These are phyloP conservation scores for Amyelois transitella DNA, from an alignment of 1,140 invertebrate species.

Conservation along the genomic window DNA sequence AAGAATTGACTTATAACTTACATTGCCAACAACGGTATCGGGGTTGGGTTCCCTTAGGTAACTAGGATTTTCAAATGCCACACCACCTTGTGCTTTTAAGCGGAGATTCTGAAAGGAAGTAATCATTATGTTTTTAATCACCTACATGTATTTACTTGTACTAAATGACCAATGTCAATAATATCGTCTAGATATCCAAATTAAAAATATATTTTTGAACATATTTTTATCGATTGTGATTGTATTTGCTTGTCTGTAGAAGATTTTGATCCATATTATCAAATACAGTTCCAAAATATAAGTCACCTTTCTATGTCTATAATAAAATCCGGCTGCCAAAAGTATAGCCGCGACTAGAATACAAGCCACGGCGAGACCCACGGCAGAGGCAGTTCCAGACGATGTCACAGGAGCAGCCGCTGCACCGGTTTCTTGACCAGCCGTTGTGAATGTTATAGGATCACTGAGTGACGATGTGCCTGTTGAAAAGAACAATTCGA, in stretches of 20 bases:
- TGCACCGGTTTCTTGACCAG: constrained; percentile 80
- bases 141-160: too few species aligned
- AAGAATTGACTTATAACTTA: constrained; percentile 39
- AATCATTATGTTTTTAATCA: too few species aligned
- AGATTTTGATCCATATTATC: too few species aligned
- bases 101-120: constrained; percentile 62
- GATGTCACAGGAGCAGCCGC: constrained; percentile 75
- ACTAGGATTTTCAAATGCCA: constrained; percentile 90
- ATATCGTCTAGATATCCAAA: background rate
- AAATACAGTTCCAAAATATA: background rate
- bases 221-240: background rate
- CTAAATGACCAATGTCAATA: background rate
- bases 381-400: constrained; percentile 76
- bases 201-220: background rate
- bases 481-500: constrained; percentile 15
- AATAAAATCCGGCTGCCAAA: constrained; percentile 78
- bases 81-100: constrained; percentile 77
- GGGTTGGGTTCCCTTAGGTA: constrained; percentile 85
- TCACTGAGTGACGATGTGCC: constrained; percentile 84
- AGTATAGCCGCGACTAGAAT: constrained; percentile 79
- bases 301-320: constrained; percentile 76
- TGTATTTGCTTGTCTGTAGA: background rate
- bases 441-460: constrained; percentile 82
- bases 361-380: constrained; percentile 80
- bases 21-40: constrained; percentile 78